Base-by-base conservation (phyloP, 2,888 invertebrate species). In the Norana najaformis region DNA sequence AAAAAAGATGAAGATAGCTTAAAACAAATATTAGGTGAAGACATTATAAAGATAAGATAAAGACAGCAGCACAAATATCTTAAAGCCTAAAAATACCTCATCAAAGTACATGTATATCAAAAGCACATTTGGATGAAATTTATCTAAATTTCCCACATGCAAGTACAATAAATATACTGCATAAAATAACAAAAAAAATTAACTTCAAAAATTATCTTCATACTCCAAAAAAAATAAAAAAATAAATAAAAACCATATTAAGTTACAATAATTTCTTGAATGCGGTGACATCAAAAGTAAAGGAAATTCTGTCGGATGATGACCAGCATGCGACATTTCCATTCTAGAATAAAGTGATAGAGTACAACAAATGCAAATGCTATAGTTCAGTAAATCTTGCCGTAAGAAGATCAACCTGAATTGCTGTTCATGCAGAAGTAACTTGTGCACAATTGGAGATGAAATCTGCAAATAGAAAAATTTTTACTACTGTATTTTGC, bases 391-490 rank as follows among this genome's bases (percentile, higher is more conserved):
- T n/a, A 30, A n/a, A 69, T n/a, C 69, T 69, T 30, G 11, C 47
- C 8, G 69, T n/a, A 69, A 69, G n/a, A 8, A n/a, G 8, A 69
- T n/a, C 69, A 91, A 94, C 95, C 94, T 93, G 93, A 95, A 95
- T 91, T 94, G 94, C 94, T 96, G 95, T 92, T 96, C 93, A 92
- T 99, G 98, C 13, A 98, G 95, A 37, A 99, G 95, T 88, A 99
- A 95, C 95, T 99, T 99, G 95, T 99, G 99, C 1, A 99, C 97
- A 93, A 99, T 96, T 0, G 99, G 98, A 1, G 99, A 99, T 4
- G 95, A 95, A 91, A 95, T 95, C 95, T 95, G 93, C 83, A 93
- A 93, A 89, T 82, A 90, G 35, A 83, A 88, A 88, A 37, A 38
- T 38, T 37, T 5, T 69, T n/a, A n/a, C 13, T 8, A n/a, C 30